Evolutionary conservation across 2,113 vertebrate genomes (phyloP), one percentile per base, ranked within the genome.

Genomic region (Limnothrissa miodon): DNA sequence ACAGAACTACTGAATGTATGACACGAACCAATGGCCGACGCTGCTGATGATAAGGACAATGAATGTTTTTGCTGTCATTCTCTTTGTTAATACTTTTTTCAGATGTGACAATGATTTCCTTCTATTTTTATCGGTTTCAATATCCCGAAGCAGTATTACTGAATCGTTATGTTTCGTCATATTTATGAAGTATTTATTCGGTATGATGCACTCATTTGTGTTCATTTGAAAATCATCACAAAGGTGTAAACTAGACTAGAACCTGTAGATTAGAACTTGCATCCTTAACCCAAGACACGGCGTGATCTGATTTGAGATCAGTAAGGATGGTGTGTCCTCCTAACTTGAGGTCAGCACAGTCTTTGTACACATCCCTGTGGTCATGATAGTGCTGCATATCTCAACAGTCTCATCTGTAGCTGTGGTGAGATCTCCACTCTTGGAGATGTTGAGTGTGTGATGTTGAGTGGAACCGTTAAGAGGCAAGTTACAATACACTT

Each of bases 1-100:
- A 33, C 33, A 74, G 29, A 74, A 74, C 66, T 74, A 74, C 66
- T 74, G 66, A 74, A 74, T 74, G 66, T 74, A 86, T 78, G 81
- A 87, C 78, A 87, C 62, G 78, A 84, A 85, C n/a, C n/a, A n/a
- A 88, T 84, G 83, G 86, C 83, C 80, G 82, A 80, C 11, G 66
- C 13, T 74, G 66, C 7, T 25, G 29, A 74, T 15, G 29, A 74
- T 29, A 33, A 36, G 29, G 66, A 74, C 66, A 74, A 74, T 74
- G 66, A 74, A 74, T 36, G 66, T 74, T 66, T 74, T 66, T 33
- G 66, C 29, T 17, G 33, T 74, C 66, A 36, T 36, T 70, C 29
- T 74, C 29, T 74, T 74, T 36, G 29, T 36, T 15, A 74, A 36
- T 33, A 74, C 29, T 39, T 39, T 29, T 56, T 56, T 56, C 19